Evolutionary conservation across 2,888 invertebrate genomes (phyloP).

Genomic region (Papilio elwesi): DNA sequence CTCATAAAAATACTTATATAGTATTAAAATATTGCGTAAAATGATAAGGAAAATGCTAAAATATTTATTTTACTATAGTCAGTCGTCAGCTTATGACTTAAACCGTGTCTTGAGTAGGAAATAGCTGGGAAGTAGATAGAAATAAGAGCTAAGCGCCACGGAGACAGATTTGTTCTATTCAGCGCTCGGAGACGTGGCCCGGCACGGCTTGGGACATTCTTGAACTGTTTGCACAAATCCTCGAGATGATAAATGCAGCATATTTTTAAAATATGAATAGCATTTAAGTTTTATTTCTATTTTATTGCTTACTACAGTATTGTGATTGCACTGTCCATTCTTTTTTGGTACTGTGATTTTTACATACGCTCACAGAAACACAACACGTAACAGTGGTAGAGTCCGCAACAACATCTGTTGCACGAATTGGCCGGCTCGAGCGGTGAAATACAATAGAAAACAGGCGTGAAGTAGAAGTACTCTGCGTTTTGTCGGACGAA

Average conservation of each 20-base stretch:
- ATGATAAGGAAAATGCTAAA: neutral
- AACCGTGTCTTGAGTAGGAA: conserved; percentile 63
- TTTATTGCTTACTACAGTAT: too few species aligned
- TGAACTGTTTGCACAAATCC: neutral
- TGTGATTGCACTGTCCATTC: too few species aligned
- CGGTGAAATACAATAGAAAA: too few species aligned
- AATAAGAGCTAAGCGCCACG: conserved; percentile 77
- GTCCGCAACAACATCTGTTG: too few species aligned
- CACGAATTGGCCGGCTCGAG: too few species aligned
- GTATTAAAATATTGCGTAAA: too few species aligned
- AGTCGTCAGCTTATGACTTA: conserved; percentile 46
- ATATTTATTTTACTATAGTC: neutral
- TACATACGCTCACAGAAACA: too few species aligned
- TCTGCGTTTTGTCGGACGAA: too few species aligned
- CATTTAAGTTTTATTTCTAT: neutral
- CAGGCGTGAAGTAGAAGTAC: too few species aligned
- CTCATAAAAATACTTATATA: too few species aligned
- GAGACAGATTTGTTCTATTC: conserved; percentile 81
- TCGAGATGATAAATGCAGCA: neutral
- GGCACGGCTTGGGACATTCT: neutral
- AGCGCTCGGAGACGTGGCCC: conserved; percentile 49
- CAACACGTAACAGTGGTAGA: too few species aligned
- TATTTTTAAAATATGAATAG: neutral
- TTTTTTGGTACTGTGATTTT: too few species aligned
- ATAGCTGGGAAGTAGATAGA: conserved; percentile 76